A percentile compares a stretch with the other conserved stretches of the same genome.
Conservation (phyloP, 2,888 invertebrate species). For the Zonitis immaculata region DNA sequence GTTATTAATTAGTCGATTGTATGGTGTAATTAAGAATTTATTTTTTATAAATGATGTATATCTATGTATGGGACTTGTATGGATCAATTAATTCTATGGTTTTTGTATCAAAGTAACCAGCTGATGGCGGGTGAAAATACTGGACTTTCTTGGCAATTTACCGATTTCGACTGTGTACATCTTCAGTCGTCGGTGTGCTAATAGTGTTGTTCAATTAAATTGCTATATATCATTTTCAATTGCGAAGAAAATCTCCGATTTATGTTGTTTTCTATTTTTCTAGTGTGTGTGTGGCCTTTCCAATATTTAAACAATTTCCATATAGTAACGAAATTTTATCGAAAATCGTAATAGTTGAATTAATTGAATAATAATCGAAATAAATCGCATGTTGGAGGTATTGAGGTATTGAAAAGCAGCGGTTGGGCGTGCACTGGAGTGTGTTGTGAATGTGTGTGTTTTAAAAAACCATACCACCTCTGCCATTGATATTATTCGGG, state of each 20-base stretch:
- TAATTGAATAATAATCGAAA: conserved; percentile 12
- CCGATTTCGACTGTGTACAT: conserved; percentile 36
- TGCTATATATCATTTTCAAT: too few relatives aligned
- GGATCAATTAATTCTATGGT: conserved; percentile 55
- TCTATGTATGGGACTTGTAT: conserved; percentile 50
- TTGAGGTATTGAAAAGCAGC: conserved; percentile 11
- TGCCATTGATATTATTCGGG: conserved; percentile 43
- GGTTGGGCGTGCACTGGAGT: conserved; percentile 47
- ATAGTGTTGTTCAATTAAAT: conserved; percentile 27
- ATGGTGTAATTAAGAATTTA: conserved; percentile 46
- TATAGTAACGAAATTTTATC: too few relatives aligned
- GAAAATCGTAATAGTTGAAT: not conserved
- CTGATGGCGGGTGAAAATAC: conserved; percentile 51
- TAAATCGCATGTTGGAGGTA: conserved; percentile 13
- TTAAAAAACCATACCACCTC: conserved; percentile 37
- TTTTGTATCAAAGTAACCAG: conserved; percentile 49
- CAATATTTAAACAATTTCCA: too few relatives aligned
- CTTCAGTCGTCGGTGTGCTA: conserved; percentile 27
- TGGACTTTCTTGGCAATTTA: conserved; percentile 46
- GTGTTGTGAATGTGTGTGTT: not conserved
- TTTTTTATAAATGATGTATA: conserved; percentile 53
- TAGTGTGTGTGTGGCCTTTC: not conserved
- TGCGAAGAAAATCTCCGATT: too few relatives aligned
- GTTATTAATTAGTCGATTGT: conserved; percentile 6
- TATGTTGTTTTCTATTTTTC: conserved; percentile 6